Evolutionary conservation across 2,888 invertebrate species (phyloP).

Genomic region (Platycnemis pennipes): DNA sequence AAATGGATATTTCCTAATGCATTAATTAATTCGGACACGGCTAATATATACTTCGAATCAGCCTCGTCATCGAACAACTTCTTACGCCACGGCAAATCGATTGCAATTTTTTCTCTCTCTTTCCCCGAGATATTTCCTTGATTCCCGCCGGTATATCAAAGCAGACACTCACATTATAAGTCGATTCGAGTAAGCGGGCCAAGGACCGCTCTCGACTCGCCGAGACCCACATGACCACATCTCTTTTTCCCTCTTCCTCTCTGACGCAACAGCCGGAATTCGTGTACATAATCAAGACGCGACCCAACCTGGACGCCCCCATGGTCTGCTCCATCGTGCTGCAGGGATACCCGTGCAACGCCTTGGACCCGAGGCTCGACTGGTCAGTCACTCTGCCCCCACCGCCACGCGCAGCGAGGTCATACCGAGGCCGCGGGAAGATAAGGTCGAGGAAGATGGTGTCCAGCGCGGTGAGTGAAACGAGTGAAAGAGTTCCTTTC

Average conservation of each 20-base stretch:
- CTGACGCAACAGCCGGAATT: slow-evolving; percentile 71
- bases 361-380: slow-evolving; percentile 62
- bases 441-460: slow-evolving; percentile 55
- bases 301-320: slow-evolving; percentile 69
- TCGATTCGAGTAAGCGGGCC: slow-evolving; percentile 9
- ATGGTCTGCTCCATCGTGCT: slow-evolving; percentile 71
- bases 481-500: background rate
- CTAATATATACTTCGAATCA: too few relatives aligned
- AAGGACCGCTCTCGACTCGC: background rate
- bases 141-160: background rate
- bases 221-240: background rate
- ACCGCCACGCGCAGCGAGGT: slow-evolving; percentile 52
- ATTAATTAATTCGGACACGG: too few relatives aligned
- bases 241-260: background rate
- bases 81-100: background rate
- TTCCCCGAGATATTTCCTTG: background rate
- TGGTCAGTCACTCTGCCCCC: slow-evolving; percentile 69
- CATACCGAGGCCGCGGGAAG: slow-evolving; percentile 8
- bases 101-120: background rate
- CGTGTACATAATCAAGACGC: slow-evolving; percentile 71
- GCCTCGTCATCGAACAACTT: background rate
- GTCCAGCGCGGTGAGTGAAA: background rate
- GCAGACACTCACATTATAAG: background rate
- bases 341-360: slow-evolving; percentile 69
- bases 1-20: too few relatives aligned